A percentile compares a stretch with the other conserved stretches of the same genome.
These are phyloP conservation scores for Leptinotarsa haldemani DNA, from an alignment of 2,888 invertebrate genomes.

Conservation along the genomic window DNA sequence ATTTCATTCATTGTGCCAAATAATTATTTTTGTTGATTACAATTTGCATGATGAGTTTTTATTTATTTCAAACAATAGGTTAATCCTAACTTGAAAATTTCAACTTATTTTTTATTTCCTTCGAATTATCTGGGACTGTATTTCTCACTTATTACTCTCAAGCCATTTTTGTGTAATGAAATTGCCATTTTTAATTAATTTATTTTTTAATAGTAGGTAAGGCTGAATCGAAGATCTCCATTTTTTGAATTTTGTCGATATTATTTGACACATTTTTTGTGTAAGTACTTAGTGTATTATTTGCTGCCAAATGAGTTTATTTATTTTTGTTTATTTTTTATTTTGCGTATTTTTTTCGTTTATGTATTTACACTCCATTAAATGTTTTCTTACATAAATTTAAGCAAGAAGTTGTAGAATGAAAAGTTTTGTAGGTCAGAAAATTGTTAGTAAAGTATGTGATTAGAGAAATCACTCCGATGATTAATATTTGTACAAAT, in stretches of 20 bases:
- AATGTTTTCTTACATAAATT: neutral
- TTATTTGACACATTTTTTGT: slow-evolving; percentile 14
- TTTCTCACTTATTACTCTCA: slow-evolving; percentile 21
- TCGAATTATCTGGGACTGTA: slow-evolving; percentile 6
- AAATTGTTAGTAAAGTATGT: slow-evolving; percentile 38
- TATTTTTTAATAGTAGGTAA: slow-evolving; percentile 28
- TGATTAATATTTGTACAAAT: slow-evolving; percentile 47
- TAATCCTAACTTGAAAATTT: neutral
- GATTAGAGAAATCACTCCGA: slow-evolving; percentile 31
- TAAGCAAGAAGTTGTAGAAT: slow-evolving; percentile 36
- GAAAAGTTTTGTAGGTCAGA: slow-evolving; percentile 40
- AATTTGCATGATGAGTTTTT: neutral
- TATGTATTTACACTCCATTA: slow-evolving; percentile 17
- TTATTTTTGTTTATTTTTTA: slow-evolving; percentile 33
- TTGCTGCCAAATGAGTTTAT: slow-evolving; percentile 51
- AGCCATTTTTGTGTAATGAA: slow-evolving; percentile 19
- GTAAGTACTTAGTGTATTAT: slow-evolving; percentile 45
- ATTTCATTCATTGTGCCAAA: slow-evolving; percentile 1
- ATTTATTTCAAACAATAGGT: neutral
- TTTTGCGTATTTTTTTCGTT: slow-evolving; percentile 16
- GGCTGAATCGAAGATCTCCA: slow-evolving; percentile 31
- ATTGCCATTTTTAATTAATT: slow-evolving; percentile 37
- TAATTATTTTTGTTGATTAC: neutral
- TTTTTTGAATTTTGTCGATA: slow-evolving; percentile 18
- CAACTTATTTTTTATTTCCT: neutral